Percentiles rank a stretch among this genome's conserved stretches.
Conservation (phyloP, 2,113 vertebrate species). For the Clarias macrocephalus region DNA sequence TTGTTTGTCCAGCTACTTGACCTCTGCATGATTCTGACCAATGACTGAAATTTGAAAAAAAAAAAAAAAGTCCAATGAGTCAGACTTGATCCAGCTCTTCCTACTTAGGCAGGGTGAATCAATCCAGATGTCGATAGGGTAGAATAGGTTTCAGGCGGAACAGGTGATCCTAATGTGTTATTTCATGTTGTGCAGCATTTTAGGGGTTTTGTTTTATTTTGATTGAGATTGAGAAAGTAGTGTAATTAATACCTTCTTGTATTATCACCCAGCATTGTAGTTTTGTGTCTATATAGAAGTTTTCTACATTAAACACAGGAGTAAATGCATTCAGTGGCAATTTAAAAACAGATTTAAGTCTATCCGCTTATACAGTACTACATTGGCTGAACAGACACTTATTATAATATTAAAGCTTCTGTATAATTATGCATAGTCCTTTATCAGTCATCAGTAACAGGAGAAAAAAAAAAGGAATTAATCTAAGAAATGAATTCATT, state of each 20-base stretch:
- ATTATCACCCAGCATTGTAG: not conserved
- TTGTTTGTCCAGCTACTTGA: not conserved
- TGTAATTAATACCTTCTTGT: not conserved
- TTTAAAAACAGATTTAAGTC: not conserved
- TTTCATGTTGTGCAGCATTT: not conserved
- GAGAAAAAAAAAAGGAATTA: not conserved
- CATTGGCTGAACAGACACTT: not conserved
- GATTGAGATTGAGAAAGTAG: not conserved
- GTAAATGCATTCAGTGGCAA: not conserved
- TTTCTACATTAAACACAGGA: not conserved
- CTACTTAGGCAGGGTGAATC: not conserved
- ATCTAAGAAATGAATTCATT: not conserved
- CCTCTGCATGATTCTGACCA: not conserved
- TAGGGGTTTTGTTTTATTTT: not conserved
- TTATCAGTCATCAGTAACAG: not conserved
- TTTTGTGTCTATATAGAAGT: not conserved
- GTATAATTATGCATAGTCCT: not conserved
- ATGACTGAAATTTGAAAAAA: not conserved
- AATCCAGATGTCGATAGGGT: not conserved
- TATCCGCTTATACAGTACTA: too few species aligned
- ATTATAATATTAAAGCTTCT: not conserved
- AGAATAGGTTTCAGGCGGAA: not conserved
- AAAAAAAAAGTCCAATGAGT: not conserved
- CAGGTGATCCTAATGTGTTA: not conserved
- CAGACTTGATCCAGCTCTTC: not conserved